Evolutionary conservation across 2,888 invertebrate species (phyloP).

Genomic region (Ormyrus nitidulus): DNA sequence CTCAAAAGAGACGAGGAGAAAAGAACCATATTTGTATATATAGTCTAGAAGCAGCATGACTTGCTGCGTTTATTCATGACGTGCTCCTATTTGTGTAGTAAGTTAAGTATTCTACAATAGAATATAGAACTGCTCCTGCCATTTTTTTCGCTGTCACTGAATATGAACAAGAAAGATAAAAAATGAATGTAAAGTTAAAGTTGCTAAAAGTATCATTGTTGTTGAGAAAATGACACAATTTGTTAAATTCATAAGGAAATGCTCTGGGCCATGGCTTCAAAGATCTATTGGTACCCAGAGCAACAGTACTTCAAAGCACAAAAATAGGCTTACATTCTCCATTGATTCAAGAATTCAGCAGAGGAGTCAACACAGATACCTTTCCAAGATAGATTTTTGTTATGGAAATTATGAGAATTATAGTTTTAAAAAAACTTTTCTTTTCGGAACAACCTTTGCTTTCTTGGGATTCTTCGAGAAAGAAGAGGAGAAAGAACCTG

Average conservation of each 20-base stretch:
- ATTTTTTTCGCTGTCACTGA: not conserved
- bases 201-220: not conserved
- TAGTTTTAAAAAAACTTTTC: not conserved
- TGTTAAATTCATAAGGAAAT: slow-evolving; percentile 49
- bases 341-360: not conserved
- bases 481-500: slow-evolving; percentile 78
- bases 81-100: slow-evolving; percentile 13
- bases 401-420: slow-evolving; percentile 32
- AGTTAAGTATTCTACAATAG: slow-evolving; percentile 11
- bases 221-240: slow-evolving; percentile 52
- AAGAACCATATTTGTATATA: not conserved
- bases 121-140: slow-evolving; percentile 5
- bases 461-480: slow-evolving; percentile 81
- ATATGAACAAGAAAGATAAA: not conserved
- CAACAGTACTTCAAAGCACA: not conserved
- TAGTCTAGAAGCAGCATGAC: slow-evolving; percentile 10
- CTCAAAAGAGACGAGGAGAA: not conserved
- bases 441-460: slow-evolving; percentile 60
- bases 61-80: slow-evolving; percentile 21
- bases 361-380: not conserved
- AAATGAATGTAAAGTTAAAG: slow-evolving; percentile 8
- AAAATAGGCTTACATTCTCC: not conserved
- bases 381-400: not conserved
- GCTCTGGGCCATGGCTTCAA: slow-evolving; percentile 38
- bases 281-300: slow-evolving; percentile 11